phyloP scores from a whole-genome alignment of 2,888 invertebrate genomes.

The Drosophila vallismaia region DNA sequence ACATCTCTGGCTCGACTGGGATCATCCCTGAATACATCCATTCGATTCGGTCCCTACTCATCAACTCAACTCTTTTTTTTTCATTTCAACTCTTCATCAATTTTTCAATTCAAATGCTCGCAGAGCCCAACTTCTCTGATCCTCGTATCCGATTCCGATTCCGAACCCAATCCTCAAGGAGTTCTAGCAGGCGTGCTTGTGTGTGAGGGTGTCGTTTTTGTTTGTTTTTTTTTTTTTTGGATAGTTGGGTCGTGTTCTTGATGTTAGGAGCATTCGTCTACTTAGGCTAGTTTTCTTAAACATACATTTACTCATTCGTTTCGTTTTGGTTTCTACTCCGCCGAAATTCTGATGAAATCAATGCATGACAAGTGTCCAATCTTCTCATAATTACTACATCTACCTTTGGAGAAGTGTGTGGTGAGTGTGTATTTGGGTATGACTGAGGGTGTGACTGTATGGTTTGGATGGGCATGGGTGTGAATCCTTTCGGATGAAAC shows the following conservation, averaged over 20 bases:
- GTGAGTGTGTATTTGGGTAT: slow-evolving; percentile 13
- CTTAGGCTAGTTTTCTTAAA: slow-evolving; percentile 76
- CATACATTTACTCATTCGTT: slow-evolving; percentile 69
- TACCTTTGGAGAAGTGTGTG: slow-evolving; percentile 77
- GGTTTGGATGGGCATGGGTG: slow-evolving; percentile 36
- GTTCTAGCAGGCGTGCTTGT: slow-evolving; percentile 22
- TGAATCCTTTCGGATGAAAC: slow-evolving; percentile 36
- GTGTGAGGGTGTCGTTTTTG: slow-evolving; percentile 13
- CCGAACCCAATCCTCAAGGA: slow-evolving; percentile 17
- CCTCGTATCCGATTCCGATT: background rate
- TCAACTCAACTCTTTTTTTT: background rate
- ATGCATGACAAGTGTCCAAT: slow-evolving; percentile 62
- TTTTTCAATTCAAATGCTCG: slow-evolving; percentile 64
- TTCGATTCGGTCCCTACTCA: slow-evolving; percentile 21
- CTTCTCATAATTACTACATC: slow-evolving; percentile 73
- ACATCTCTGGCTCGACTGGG: slow-evolving; percentile 42
- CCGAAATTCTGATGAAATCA: slow-evolving; percentile 58
- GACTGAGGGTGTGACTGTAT: slow-evolving; percentile 5
- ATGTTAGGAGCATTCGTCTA: slow-evolving; percentile 75
- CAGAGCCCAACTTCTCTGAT: slow-evolving; percentile 30
- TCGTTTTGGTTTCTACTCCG: slow-evolving; percentile 46
- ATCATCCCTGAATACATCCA: slow-evolving; percentile 28
- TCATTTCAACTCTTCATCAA: background rate
- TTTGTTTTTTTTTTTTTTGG: slow-evolving; percentile 6
- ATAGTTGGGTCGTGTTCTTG: slow-evolving; percentile 39